Evolutionary conservation across 2,797 vertebrate genomes (phyloP).

Genomic region (Macrochelys suwanniensis): DNA sequence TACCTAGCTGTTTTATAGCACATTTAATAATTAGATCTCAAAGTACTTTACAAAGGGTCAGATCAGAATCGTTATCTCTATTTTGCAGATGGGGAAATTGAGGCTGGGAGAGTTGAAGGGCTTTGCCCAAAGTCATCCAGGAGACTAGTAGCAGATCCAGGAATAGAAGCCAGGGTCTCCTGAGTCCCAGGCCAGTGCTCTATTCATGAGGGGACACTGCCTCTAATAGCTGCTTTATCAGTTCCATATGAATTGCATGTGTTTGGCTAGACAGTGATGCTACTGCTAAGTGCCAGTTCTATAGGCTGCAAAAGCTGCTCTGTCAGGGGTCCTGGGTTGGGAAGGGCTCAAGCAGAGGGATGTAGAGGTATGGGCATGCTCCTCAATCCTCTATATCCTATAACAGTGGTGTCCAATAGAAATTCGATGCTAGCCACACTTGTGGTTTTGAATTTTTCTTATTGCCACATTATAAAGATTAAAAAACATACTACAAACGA

Average conservation of each 20-base stretch:
- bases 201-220: not conserved
- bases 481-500: too few species aligned
- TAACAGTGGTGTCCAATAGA: not conserved
- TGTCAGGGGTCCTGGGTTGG: not conserved
- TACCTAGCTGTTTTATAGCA: not conserved
- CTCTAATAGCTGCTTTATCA: constrained; percentile 55
- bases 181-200: not conserved
- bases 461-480: too few species aligned
- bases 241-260: constrained; percentile 46
- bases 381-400: not conserved
- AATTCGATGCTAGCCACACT: too few species aligned
- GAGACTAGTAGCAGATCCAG: not conserved
- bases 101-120: not conserved
- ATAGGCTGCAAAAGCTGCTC: constrained; percentile 48
- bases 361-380: not conserved
- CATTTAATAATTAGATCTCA: not conserved
- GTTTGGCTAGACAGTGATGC: constrained; percentile 64
- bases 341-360: not conserved
- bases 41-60: not conserved
- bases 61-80: not conserved
- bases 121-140: not conserved
- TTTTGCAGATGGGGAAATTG: not conserved
- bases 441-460: too few species aligned
- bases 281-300: constrained; percentile 39
- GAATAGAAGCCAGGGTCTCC: not conserved